phyloP scores from a whole-genome alignment of 2,113 vertebrate species.

The Saccopteryx bilineata region DNA sequence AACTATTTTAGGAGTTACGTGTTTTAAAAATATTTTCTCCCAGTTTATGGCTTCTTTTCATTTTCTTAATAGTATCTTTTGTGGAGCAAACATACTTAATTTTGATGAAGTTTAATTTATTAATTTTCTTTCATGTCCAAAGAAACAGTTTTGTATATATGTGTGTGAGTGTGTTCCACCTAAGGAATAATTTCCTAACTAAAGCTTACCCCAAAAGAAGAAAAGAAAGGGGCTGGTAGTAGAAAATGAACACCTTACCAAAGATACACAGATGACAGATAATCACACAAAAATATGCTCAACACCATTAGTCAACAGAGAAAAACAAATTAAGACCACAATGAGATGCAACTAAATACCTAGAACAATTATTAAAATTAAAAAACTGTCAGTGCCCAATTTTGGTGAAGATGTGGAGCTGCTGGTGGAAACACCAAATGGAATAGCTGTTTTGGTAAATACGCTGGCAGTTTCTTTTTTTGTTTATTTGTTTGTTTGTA shows the following conservation, averaged over 20 bases:
- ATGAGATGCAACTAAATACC: not conserved
- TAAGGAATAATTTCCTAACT: not conserved
- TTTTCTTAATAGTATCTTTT: not conserved
- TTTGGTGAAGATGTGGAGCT: not conserved
- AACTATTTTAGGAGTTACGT: not conserved
- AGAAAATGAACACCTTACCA: not conserved
- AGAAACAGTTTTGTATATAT: not conserved
- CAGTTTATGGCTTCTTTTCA: not conserved
- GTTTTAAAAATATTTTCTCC: not conserved
- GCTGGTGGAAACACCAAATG: not conserved
- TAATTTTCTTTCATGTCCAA: not conserved
- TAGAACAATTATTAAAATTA: not conserved
- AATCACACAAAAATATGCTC: not conserved
- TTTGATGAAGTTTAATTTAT: not conserved
- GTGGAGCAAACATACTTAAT: not conserved
- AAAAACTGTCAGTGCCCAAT: not conserved
- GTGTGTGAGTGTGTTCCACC: not conserved
- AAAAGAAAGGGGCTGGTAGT: too few relatives aligned
- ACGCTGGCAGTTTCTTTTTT: not conserved
- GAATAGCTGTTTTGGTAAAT: not conserved
- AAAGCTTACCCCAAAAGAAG: not conserved
- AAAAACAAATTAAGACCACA: not conserved
- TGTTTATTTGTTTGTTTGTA: too few relatives aligned
- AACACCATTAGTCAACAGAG: not conserved
- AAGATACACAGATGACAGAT: not conserved